Evolutionary conservation across 2,797 vertebrate genomes (phyloP).

Genomic region (Cryptoblepharus egeriae): DNA sequence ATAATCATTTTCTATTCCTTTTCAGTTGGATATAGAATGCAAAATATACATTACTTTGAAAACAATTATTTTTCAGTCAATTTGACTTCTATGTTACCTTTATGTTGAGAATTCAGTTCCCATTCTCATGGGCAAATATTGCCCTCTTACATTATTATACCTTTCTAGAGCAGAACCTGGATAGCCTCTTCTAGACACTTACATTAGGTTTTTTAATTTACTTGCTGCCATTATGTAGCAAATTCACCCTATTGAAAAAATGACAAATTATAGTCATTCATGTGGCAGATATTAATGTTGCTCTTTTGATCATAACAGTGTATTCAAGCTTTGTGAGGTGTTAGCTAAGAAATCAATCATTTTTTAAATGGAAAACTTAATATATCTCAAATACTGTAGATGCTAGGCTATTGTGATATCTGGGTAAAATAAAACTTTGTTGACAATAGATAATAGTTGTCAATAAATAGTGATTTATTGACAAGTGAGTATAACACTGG

Average conservation of each 20-base stretch:
- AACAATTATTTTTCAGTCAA: background rate
- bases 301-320: slow-evolving; percentile 3
- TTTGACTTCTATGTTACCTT: slow-evolving; percentile 4
- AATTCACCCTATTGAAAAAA: slow-evolving; percentile 36
- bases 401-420: background rate
- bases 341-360: background rate
- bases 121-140: background rate
- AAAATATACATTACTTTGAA: background rate
- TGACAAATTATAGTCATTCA: background rate
- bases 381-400: slow-evolving; percentile 19
- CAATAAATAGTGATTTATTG: too few relatives aligned
- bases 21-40: background rate
- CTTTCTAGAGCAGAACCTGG: background rate
- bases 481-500: too few relatives aligned
- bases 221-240: background rate
- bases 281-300: slow-evolving; percentile 10
- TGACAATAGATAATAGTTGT: too few relatives aligned
- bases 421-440: background rate
- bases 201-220: slow-evolving; percentile 15
- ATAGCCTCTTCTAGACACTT: slow-evolving; percentile 29
- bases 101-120: background rate
- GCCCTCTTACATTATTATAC: background rate
- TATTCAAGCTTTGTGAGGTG: slow-evolving; percentile 28
- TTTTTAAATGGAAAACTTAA: slow-evolving; percentile 14
- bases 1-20: background rate